phyloP scores from a whole-genome alignment of 2,113 vertebrate species.

The Lamprotornis superbus region DNA sequence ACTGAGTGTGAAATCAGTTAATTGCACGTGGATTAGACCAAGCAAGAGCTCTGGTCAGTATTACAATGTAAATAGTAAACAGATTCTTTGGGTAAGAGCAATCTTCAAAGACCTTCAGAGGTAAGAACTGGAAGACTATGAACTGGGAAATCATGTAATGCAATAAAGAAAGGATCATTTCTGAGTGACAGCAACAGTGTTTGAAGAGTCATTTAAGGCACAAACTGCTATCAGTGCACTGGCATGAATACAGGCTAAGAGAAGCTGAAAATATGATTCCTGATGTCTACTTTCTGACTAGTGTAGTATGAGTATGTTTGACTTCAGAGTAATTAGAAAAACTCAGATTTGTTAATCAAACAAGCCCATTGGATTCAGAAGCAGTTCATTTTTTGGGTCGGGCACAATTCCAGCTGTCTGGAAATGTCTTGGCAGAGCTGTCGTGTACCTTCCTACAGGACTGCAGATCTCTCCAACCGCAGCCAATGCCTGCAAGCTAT shows the following conservation, averaged over 20 bases:
- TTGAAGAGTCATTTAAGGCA: not conserved
- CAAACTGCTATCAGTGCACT: not conserved
- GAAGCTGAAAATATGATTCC: not conserved
- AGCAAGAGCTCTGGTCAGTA: not conserved
- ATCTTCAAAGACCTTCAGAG: not conserved
- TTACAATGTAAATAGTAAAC: not conserved
- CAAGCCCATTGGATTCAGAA: not conserved
- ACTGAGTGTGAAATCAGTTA: not conserved
- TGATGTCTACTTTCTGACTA: not conserved
- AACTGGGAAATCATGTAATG: not conserved
- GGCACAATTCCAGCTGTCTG: conserved; percentile 3
- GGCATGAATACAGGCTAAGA: not conserved
- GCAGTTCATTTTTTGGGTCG: not conserved
- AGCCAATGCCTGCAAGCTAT: not conserved
- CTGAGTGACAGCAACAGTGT: not conserved
- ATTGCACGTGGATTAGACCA: not conserved
- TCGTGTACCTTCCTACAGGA: not conserved
- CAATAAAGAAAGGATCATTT: not conserved
- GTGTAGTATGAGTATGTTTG: not conserved
- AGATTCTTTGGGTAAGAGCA: not conserved
- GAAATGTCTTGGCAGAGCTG: not conserved
- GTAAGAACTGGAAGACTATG: not conserved
- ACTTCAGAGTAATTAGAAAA: not conserved
- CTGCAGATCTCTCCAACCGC: not conserved
- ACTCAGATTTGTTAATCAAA: not conserved